A percentile compares a stretch with the other conserved stretches of the same genome.
Conservation (phyloP, 2,888 invertebrate species). For the Nomada ruficornis region DNA sequence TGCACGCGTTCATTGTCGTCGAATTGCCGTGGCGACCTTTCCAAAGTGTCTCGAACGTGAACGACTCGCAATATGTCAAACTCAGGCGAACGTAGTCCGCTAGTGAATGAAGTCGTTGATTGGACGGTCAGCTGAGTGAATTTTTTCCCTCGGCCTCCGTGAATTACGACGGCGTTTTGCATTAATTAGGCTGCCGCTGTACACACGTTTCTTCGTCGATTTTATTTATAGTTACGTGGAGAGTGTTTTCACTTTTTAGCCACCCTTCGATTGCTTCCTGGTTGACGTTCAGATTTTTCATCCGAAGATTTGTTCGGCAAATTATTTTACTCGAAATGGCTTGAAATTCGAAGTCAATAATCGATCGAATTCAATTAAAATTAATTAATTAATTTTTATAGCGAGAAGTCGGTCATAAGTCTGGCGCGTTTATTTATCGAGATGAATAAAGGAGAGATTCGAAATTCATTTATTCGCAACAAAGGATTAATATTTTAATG, state of each 20-base stretch:
- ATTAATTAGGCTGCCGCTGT: constrained; percentile 20
- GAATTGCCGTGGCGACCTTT: constrained; percentile 53
- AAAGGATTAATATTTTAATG: too few species aligned
- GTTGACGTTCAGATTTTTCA: background rate
- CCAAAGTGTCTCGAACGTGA: constrained; percentile 35
- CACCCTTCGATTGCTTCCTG: background rate
- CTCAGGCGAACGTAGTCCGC: constrained; percentile 1
- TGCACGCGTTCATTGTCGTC: constrained; percentile 52
- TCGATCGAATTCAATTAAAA: too few species aligned
- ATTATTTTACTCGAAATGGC: too few species aligned
- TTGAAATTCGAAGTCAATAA: too few species aligned
- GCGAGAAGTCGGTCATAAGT: too few species aligned
- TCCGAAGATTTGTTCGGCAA: too few species aligned
- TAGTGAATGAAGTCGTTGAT: constrained; percentile 55
- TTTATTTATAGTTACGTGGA: too few species aligned
- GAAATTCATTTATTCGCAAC: too few species aligned
- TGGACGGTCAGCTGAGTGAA: constrained; percentile 17
- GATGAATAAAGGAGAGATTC: too few species aligned
- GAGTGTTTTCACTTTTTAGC: too few species aligned
- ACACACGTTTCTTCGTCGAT: background rate
- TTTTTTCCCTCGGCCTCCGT: background rate
- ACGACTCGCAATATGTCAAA: constrained; percentile 47
- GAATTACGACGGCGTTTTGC: constrained; percentile 9
- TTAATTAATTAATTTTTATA: too few species aligned
- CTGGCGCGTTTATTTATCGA: too few species aligned